phyloP scores from a whole-genome alignment of 2,797 vertebrate genomes.

The Melopsittacus undulatus region DNA sequence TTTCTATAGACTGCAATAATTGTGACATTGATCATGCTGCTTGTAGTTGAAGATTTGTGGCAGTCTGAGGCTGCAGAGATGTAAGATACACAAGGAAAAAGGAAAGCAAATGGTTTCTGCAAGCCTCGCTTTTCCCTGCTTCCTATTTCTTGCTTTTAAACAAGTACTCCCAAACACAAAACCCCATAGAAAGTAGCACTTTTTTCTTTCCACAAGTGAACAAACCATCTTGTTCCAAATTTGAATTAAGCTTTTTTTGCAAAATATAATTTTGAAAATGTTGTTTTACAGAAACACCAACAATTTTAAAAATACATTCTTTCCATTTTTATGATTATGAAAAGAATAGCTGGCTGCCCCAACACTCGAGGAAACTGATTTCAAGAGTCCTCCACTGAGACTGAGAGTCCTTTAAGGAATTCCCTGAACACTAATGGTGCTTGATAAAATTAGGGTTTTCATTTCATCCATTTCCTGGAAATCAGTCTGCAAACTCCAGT shows the following conservation, averaged over 20 bases:
- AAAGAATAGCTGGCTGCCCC: background rate
- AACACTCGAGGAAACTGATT: background rate
- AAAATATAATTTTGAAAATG: background rate
- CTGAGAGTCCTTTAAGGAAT: background rate
- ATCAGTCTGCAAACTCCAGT: background rate
- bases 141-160: background rate
- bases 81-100: background rate
- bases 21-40: background rate
- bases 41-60: background rate
- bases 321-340: background rate
- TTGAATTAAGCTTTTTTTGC: background rate
- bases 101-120: background rate
- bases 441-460: background rate
- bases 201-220: background rate
- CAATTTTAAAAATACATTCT: background rate
- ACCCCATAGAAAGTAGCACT: fast-evolving
- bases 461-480: background rate
- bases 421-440: background rate
- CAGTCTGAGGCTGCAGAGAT: background rate
- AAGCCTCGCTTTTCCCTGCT: background rate
- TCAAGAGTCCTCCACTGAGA: background rate
- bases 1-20: background rate
- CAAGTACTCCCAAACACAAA: background rate
- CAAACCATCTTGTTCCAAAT: background rate
- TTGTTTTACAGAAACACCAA: background rate